Evolutionary conservation across 1,140 invertebrate genomes (phyloP).

Genomic region (Ridgeia piscesae): DNA sequence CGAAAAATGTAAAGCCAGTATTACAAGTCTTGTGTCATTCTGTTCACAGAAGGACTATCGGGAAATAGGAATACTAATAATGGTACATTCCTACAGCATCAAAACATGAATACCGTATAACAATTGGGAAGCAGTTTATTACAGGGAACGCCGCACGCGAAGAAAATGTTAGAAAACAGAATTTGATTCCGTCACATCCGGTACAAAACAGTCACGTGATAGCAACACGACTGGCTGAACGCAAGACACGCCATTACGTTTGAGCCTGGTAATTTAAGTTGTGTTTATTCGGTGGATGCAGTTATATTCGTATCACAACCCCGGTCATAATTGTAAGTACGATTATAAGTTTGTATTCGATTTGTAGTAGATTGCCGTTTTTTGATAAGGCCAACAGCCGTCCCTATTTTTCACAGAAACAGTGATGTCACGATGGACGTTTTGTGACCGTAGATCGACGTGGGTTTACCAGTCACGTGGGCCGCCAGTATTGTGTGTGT

Average conservation of each 20-base stretch:
- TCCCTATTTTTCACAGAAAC: neutral
- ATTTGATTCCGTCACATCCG: neutral
- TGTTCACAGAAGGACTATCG: no score
- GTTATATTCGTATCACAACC: neutral
- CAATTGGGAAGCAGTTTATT: neutral
- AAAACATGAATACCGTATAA: neutral
- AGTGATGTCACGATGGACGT: neutral
- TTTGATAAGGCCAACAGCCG: neutral
- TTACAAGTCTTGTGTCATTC: no score
- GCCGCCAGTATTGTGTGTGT: no score
- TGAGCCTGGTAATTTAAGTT: neutral
- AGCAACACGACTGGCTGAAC: neutral
- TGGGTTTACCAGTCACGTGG: no score
- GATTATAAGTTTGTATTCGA: neutral
- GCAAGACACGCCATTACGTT: neutral
- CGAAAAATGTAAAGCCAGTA: no score
- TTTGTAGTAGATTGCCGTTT: neutral
- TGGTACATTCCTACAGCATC: neutral
- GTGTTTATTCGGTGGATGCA: neutral
- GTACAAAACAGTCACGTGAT: neutral
- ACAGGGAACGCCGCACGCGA: neutral
- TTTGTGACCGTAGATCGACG: no score
- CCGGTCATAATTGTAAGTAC: neutral
- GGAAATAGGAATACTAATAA: neutral
- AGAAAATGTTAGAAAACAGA: neutral